Conservation (phyloP, 2,888 invertebrate genomes). For the Coelopa pilipes region DNA sequence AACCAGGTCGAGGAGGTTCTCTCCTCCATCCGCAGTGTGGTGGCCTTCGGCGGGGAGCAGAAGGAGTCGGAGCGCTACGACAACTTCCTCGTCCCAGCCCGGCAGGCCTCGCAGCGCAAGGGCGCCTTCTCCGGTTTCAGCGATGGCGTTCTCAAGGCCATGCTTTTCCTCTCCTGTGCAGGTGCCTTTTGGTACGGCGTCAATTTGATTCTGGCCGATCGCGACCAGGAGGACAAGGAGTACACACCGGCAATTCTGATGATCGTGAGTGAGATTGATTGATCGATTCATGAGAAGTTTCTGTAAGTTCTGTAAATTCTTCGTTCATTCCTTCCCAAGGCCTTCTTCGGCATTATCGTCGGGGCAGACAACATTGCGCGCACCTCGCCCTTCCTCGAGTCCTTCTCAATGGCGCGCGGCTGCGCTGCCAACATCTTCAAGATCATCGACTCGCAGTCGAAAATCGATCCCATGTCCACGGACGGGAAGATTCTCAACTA, state of each 20-base stretch:
- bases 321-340: slow-evolving; percentile 45
- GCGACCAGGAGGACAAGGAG: slow-evolving; percentile 70
- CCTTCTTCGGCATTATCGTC: slow-evolving; percentile 80
- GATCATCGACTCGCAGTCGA: slow-evolving; percentile 79
- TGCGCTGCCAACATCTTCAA: slow-evolving; percentile 79
- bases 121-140: slow-evolving; percentile 78
- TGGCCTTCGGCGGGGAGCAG: slow-evolving; percentile 81
- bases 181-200: slow-evolving; percentile 87
- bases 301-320: not conserved
- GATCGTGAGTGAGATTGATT: slow-evolving; percentile 70
- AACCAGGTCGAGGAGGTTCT: slow-evolving; percentile 82
- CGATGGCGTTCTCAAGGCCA: slow-evolving; percentile 78
- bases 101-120: slow-evolving; percentile 73
- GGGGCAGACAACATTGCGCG: slow-evolving; percentile 83
- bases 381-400: slow-evolving; percentile 80
- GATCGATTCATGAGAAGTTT: not conserved
- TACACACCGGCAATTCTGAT: slow-evolving; percentile 79
- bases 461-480: slow-evolving; percentile 77
- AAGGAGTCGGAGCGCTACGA: slow-evolving; percentile 76
- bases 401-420: slow-evolving; percentile 77
- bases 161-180: slow-evolving; percentile 80
- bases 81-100: slow-evolving; percentile 72
- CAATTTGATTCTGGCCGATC: slow-evolving; percentile 75
- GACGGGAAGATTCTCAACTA: slow-evolving; percentile 73
- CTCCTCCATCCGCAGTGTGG: slow-evolving; percentile 78